Percentiles rank a stretch among this genome's conserved stretches.
Conservation (phyloP, 1,140 invertebrate species). For the Aphidius ervi region DNA sequence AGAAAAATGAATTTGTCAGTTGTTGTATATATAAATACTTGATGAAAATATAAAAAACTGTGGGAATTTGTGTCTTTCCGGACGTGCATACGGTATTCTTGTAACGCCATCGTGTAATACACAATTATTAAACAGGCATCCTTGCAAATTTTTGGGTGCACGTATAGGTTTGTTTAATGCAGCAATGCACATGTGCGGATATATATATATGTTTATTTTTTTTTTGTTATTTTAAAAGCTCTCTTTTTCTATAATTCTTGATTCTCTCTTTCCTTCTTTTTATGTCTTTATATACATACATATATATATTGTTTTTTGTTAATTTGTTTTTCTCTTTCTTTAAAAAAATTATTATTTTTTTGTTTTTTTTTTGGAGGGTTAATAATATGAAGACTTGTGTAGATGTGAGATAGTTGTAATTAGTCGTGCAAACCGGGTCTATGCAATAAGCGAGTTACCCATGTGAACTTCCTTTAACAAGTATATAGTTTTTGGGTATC, state of each 20-base stretch:
- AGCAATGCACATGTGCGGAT: constrained; percentile 31
- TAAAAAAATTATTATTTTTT: too few relatives aligned
- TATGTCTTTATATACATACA: not conserved
- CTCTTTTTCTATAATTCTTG: too few relatives aligned
- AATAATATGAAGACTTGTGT: constrained; percentile 24
- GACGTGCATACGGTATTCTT: constrained; percentile 35
- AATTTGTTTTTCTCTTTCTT: not conserved
- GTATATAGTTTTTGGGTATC: too few relatives aligned
- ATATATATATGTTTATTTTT: not conserved
- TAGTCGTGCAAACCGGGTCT: constrained; percentile 45
- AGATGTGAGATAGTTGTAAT: constrained; percentile 53
- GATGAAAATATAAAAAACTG: constrained; percentile 22
- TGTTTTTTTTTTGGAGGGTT: constrained; percentile 30
- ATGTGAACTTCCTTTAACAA: constrained; percentile 48
- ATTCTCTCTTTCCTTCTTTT: not conserved
- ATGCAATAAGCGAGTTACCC: constrained; percentile 47
- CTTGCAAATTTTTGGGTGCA: constrained; percentile 41
- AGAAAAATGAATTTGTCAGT: too few relatives aligned
- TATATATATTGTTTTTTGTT: constrained; percentile 9
- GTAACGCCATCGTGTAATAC: constrained; percentile 39
- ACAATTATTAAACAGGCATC: constrained; percentile 48
- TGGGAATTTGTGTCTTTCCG: constrained; percentile 43
- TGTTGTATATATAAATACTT: too few relatives aligned
- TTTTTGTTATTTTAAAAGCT: too few relatives aligned
- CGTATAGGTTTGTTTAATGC: constrained; percentile 41